These are phyloP conservation scores for Venusia cambrica DNA, from an alignment of 2,888 invertebrate species.

Conservation along the genomic window DNA sequence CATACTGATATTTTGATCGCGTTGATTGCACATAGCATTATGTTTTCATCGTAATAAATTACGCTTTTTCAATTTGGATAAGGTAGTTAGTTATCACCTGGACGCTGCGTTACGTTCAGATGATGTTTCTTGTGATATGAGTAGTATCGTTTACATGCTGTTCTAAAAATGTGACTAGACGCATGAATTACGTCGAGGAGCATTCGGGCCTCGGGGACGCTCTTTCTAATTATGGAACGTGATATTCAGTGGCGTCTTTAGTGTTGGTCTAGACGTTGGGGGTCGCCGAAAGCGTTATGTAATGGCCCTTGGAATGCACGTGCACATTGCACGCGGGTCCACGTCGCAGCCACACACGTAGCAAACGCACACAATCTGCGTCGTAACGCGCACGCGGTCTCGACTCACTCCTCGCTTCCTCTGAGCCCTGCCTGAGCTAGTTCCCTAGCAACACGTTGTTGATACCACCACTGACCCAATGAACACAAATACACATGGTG, in stretches of 20 bases:
- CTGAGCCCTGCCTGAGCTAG: constrained; percentile 37
- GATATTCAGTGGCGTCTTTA: constrained; percentile 51
- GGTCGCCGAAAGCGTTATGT: constrained; percentile 63
- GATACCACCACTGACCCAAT: constrained; percentile 72
- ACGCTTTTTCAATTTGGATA: constrained; percentile 58
- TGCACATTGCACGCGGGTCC: constrained; percentile 73
- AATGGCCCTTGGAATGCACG: constrained; percentile 67
- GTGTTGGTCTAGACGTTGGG: constrained; percentile 44
- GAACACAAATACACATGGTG: constrained; percentile 75
- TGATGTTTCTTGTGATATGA: constrained; percentile 37
- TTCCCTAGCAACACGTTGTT: constrained; percentile 80
- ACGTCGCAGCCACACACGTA: constrained; percentile 65
- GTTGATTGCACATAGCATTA: constrained; percentile 37
- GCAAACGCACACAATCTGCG: constrained; percentile 49
- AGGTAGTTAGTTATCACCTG: constrained; percentile 29
- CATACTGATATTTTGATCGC: constrained; percentile 23
- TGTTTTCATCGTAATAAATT: constrained; percentile 47
- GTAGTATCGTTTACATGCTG: constrained; percentile 73
- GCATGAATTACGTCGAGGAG: constrained; percentile 62
- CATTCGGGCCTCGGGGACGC: constrained; percentile 65
- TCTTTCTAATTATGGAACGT: constrained; percentile 77
- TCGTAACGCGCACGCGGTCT: constrained; percentile 41
- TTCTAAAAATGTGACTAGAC: constrained; percentile 76
- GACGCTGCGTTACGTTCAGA: constrained; percentile 36
- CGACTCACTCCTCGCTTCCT: constrained; percentile 31